Base-by-base conservation (phyloP, 1,140 invertebrate species). In the Micrasema longulum region DNA sequence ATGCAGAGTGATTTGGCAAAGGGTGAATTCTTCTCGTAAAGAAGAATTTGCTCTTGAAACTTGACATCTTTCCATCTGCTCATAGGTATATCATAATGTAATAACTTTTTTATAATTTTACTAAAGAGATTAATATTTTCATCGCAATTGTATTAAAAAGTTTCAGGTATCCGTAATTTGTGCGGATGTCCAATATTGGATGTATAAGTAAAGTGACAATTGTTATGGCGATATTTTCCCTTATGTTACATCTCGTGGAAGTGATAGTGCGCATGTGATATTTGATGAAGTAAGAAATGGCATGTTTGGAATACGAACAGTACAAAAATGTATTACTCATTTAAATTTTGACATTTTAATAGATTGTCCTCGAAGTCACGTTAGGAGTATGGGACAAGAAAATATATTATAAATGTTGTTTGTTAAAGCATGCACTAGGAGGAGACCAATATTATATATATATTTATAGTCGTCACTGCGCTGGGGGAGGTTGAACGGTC, bases 281-380 rank as follows among this genome's bases (percentile, higher is more conserved):
- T 71, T 55, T 65, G 70, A 55, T 57, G 36, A 66, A 36, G 62
- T 55, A 57, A 66, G 70, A 63, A 70, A 69, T 45, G 35, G 70
- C 48, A 48, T 48, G 70, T 71, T 71, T 66, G 70, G 62, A 67
- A 71, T 69, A 67, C 55, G 66, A 75, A 75, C 74, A 75, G 74
- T 75, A 75, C 74, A 75, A 75, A 75, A 72, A 69, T 72, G 74
- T 75, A 75, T 75, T 72, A 72, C 69, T 74, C 55, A 71, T 75
- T 71, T 71, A 74, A 71, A 71, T 71, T 53, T 75, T 64, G 69
- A 71, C 63, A 62, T 68, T 75, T 71, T 55, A 64, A 63, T 52
- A 48, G 20, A 63, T 63, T 45, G 69, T 71, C 66, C 31, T 45
- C 52, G 12, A n/a, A 31, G 20, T 1, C 38, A 12, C 41, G 35